Evolutionary conservation across 64 coral and sea anemone genomes (phyloP).

Genomic region (Astreopora myriophthalma): DNA sequence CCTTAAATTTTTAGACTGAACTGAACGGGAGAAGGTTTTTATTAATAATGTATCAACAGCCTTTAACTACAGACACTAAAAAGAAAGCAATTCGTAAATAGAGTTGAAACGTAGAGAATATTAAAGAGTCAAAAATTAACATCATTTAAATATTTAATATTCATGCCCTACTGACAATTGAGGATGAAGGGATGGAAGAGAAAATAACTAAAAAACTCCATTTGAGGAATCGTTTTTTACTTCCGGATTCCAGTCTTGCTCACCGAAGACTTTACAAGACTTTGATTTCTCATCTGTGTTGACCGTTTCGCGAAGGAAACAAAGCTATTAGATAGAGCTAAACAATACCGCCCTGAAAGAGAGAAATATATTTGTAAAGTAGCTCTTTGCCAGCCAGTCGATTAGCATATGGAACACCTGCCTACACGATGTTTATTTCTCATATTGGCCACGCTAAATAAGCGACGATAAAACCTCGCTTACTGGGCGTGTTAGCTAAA

Average conservation of each 20-base stretch:
- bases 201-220: no score
- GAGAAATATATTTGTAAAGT: slow-evolving; percentile 38
- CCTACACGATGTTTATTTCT: slow-evolving; percentile 73
- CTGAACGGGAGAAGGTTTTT: slow-evolving; percentile 2
- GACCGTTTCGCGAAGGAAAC: background rate
- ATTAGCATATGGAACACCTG: slow-evolving; percentile 96
- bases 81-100: slow-evolving; percentile 3
- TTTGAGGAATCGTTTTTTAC: background rate
- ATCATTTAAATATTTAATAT: slow-evolving; percentile 29
- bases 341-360: background rate
- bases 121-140: background rate
- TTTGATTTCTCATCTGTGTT: background rate
- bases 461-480: slow-evolving; percentile 1
- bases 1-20: background rate
- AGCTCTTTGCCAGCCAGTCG: slow-evolving; percentile 1
- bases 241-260: background rate
- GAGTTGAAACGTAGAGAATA: background rate
- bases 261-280: background rate
- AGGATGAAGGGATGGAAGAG: background rate
- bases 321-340: background rate
- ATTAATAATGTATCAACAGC: slow-evolving; percentile 13
- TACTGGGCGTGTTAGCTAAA: slow-evolving; percentile 22
- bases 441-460: slow-evolving; percentile 81
- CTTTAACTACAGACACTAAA: background rate
- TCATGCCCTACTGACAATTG: background rate